phyloP scores from a whole-genome alignment of 2,888 invertebrate species.

The Drosophila helvetica region DNA sequence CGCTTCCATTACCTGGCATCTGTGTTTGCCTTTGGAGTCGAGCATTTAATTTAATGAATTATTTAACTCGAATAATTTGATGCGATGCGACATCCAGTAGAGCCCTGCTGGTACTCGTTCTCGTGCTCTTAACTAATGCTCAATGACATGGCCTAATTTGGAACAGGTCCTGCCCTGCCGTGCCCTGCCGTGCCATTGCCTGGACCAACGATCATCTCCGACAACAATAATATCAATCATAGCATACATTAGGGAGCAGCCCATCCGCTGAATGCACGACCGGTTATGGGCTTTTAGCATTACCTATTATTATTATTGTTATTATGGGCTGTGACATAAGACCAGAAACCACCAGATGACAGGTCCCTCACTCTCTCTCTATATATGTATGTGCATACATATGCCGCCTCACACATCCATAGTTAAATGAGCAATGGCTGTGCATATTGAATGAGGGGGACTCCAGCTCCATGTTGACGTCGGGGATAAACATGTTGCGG shows the following conservation, averaged over 20 bases:
- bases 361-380: not conserved
- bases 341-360: slow-evolving; percentile 18
- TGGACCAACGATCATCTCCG: slow-evolving; percentile 4
- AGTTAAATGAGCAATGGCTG: slow-evolving; percentile 45
- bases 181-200: not conserved
- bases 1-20: slow-evolving; percentile 13
- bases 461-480: slow-evolving; percentile 31
- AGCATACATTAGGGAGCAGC: slow-evolving; percentile 48
- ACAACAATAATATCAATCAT: slow-evolving; percentile 47
- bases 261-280: slow-evolving; percentile 41
- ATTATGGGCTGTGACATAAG: slow-evolving; percentile 36
- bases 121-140: slow-evolving; percentile 23
- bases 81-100: slow-evolving; percentile 7
- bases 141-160: slow-evolving; percentile 39
- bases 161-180: not conserved
- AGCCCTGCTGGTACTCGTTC: not conserved
- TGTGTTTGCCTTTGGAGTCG: slow-evolving; percentile 29
- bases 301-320: slow-evolving; percentile 45
- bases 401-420: slow-evolving; percentile 15
- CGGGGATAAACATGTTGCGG: slow-evolving; percentile 50
- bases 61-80: slow-evolving; percentile 43
- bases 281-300: slow-evolving; percentile 17
- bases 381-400: not conserved
- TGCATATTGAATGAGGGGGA: slow-evolving; percentile 24
- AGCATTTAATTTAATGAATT: slow-evolving; percentile 47